A percentile compares a stretch with the other conserved stretches of the same genome.
phyloP scores from a whole-genome alignment of 2,113 vertebrate genomes.

The Caranx melampygus region DNA sequence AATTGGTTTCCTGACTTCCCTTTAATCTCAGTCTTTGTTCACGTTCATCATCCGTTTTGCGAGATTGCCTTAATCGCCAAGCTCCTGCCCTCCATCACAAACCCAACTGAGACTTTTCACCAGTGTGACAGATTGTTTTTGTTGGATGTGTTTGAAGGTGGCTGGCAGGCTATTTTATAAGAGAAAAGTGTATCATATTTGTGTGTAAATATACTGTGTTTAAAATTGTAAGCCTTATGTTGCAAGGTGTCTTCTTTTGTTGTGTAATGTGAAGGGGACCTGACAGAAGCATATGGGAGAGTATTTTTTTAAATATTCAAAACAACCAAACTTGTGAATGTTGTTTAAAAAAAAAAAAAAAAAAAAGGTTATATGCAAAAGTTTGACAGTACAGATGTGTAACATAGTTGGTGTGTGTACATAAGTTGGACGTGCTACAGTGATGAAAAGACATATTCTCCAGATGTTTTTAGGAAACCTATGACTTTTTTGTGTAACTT shows the following conservation, averaged over 20 bases:
- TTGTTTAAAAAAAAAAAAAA: slow-evolving; percentile 40
- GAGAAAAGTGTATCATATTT: slow-evolving; percentile 63
- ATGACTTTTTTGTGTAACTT: slow-evolving; percentile 37
- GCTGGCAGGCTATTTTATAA: slow-evolving; percentile 60
- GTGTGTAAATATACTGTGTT: slow-evolving; percentile 76
- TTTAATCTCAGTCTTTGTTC: slow-evolving; percentile 62
- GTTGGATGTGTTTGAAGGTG: slow-evolving; percentile 45
- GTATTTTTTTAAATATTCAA: slow-evolving; percentile 74
- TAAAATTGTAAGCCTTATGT: slow-evolving; percentile 61
- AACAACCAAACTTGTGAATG: slow-evolving; percentile 63
- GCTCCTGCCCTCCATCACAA: slow-evolving; percentile 49
- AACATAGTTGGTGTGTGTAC: slow-evolving; percentile 53
- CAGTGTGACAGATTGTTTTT: slow-evolving; percentile 46
- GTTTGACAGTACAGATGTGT: slow-evolving; percentile 59
- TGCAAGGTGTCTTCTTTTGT: slow-evolving; percentile 58
- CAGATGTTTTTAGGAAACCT: slow-evolving; percentile 45
- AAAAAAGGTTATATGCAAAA: slow-evolving; percentile 68
- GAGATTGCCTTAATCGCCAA: slow-evolving; percentile 74
- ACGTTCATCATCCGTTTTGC: slow-evolving; percentile 48
- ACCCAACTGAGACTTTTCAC: slow-evolving; percentile 27
- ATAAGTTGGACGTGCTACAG: slow-evolving; percentile 39
- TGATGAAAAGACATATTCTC: slow-evolving; percentile 38
- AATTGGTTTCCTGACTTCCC: slow-evolving; percentile 59
- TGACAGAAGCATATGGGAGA: slow-evolving; percentile 42
- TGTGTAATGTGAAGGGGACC: slow-evolving; percentile 52